Base-by-base conservation (phyloP, 2,797 vertebrate genomes). In the Darevskia mixta region DNA sequence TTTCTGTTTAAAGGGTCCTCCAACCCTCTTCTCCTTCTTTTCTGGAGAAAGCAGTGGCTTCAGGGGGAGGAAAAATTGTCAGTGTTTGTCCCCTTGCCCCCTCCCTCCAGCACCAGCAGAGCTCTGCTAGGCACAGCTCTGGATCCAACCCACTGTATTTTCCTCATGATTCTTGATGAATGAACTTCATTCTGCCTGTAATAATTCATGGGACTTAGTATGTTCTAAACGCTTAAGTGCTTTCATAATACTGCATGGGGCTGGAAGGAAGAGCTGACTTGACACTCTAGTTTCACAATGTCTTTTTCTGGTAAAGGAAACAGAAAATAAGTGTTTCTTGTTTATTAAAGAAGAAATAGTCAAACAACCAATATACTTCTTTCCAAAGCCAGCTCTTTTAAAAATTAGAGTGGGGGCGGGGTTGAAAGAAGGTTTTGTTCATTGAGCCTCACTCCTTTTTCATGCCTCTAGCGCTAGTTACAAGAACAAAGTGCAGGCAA, bases 401-500 rank as follows among this genome's bases (percentile, higher is more conserved):
- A 86, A 41, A 25, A 88, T 4, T 55, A 13, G 49, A 15, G 87
- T 23, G 29, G n/a, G 10, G 83, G 35, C 32, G 77, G 32, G 61
- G 7, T 64, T 64, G 61, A 61, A 79, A 66, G 69, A 18, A 84
- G 41, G 25, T 9, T 86, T 43, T 82, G 81, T 83, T 73, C 75
- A 55, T 64, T 87, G 86, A 86, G 32, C 76, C 58, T 69, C 76
- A 87, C 29, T n/a, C 13, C 84, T 88, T 88, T 0, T 1, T 88
- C 88, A 86, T 86, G 20, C 32, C 71, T 78, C 3, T 6, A 75
- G 11, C 18, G 84, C 82, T 90, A 89, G 88, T 92, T 88, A 89
- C 23, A 83, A 78, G 32, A 93, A 87, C 80, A 89, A 90, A 88
- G 86, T 91, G 86, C 79, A 67, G 80, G 69, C 87, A 89, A 92